A percentile compares a stretch with the other conserved stretches of the same genome.
phyloP scores from a whole-genome alignment of 1,140 invertebrate genomes.

The Scaptomyza hsui region DNA sequence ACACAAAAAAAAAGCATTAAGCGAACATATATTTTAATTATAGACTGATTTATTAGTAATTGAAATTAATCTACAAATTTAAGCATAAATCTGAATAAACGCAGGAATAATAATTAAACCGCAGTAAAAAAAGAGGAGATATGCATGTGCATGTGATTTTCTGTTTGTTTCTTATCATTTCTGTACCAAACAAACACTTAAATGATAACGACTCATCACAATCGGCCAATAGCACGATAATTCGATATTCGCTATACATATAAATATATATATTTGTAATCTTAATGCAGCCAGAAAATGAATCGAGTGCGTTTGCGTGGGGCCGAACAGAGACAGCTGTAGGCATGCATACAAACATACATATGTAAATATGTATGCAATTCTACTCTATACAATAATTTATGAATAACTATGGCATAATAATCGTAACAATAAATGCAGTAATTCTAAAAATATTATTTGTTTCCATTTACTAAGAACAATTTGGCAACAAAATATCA shows the following conservation, averaged over 20 bases:
- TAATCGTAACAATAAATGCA: conserved; percentile 51
- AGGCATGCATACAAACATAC: conserved; percentile 8
- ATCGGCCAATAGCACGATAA: conserved; percentile 32
- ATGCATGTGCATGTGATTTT: conserved; percentile 38
- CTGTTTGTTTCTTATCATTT: conserved; percentile 26
- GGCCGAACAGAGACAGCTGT: conserved; percentile 7
- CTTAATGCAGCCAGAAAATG: conserved; percentile 7
- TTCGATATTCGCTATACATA: conserved; percentile 5
- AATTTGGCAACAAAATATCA: neutral
- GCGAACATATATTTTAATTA: conserved; percentile 83
- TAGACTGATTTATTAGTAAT: conserved; percentile 83
- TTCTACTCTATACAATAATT: conserved; percentile 59
- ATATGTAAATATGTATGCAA: conserved; percentile 4
- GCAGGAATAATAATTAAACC: conserved; percentile 76
- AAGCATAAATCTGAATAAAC: conserved; percentile 80
- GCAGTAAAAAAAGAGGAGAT: conserved; percentile 47
- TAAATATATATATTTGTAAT: conserved; percentile 34
- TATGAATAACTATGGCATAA: conserved; percentile 58
- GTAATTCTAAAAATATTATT: conserved; percentile 28
- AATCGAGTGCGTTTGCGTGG: neutral
- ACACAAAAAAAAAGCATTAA: conserved; percentile 71
- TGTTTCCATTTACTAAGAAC: neutral
- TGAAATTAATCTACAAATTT: conserved; percentile 82
- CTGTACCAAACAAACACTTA: conserved; percentile 19
- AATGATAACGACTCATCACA: conserved; percentile 13